Conservation (phyloP, 2,113 vertebrate species). For the Apodemus speciosus region DNA sequence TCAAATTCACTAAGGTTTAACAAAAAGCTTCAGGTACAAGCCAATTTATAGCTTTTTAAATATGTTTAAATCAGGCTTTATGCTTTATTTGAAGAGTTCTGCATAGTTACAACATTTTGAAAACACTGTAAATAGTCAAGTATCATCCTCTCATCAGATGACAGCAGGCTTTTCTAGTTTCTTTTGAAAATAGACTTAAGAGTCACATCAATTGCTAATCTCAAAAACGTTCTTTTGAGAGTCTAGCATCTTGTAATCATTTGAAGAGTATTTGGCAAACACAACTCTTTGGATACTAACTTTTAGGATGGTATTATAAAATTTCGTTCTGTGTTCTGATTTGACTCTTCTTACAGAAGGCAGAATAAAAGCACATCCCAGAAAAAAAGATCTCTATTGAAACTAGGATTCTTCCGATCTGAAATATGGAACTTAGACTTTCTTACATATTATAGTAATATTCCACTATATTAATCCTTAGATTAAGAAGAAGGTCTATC, state of each 20-base stretch:
- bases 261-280: not conserved
- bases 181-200: not conserved
- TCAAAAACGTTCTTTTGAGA: not conserved
- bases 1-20: not conserved
- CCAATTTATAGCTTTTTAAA: not conserved
- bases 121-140: not conserved
- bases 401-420: not conserved
- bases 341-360: not conserved
- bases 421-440: not conserved
- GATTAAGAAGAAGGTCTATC: not conserved
- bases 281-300: not conserved
- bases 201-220: not conserved
- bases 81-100: not conserved
- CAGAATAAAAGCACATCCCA: not conserved
- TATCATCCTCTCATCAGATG: not conserved
- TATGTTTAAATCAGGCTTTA: not conserved
- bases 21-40: not conserved
- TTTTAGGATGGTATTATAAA: not conserved
- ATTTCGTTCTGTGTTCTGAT: not conserved
- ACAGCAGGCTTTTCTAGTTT: not conserved
- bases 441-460: not conserved
- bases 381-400: not conserved
- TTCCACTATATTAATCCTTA: not conserved
- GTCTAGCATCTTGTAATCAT: not conserved
- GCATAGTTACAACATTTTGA: not conserved